phyloP scores from a whole-genome alignment of 2,888 invertebrate species.

The Drosophila longiperda region DNA sequence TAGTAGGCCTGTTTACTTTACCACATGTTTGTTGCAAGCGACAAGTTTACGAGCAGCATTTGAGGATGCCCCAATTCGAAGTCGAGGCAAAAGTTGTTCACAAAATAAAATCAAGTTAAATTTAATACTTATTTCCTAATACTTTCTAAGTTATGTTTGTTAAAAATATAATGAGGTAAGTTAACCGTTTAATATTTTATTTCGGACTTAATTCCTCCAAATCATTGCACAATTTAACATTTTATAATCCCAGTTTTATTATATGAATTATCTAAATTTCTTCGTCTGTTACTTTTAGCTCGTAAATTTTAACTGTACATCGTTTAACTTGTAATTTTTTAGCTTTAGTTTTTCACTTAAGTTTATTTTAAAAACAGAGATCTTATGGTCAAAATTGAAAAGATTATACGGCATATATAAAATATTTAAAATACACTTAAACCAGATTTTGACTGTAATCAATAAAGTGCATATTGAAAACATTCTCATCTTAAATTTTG shows the following conservation, averaged over 20 bases:
- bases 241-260: not conserved
- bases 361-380: not conserved
- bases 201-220: not conserved
- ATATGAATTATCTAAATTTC: not conserved
- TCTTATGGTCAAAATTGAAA: not conserved
- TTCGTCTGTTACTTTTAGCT: not conserved
- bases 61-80: slow-evolving; percentile 10
- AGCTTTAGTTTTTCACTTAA: not conserved
- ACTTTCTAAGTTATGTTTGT: not conserved
- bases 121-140: slow-evolving; percentile 1
- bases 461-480: not conserved
- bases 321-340: not conserved
- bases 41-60: not conserved
- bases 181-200: not conserved
- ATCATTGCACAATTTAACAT: not conserved
- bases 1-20: not conserved
- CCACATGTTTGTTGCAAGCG: slow-evolving; percentile 20
- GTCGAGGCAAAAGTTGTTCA: slow-evolving; percentile 10
- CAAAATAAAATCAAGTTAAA: slow-evolving; percentile 11
- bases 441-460: not conserved
- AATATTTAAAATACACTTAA: not conserved
- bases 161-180: no score
- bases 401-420: not conserved
- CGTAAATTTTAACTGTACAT: not conserved
- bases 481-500: not conserved